A percentile compares a stretch with the other conserved stretches of the same genome.
phyloP scores from a whole-genome alignment of 2,888 invertebrate genomes.

The Zootermopsis nevadensis region DNA sequence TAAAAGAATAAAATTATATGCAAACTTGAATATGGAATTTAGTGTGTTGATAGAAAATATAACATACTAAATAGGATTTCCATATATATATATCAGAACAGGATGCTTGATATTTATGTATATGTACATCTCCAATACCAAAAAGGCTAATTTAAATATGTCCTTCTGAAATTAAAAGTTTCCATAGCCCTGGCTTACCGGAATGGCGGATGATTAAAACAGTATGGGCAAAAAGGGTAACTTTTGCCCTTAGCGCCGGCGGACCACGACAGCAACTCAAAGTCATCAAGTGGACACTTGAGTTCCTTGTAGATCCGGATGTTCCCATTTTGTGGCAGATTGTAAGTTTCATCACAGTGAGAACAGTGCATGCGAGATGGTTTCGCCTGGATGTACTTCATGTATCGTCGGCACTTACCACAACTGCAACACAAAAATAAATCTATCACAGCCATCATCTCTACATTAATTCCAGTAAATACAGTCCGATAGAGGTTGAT shows the following conservation, averaged over 20 bases:
- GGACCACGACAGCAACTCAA: slow-evolving; percentile 94
- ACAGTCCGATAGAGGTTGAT: too few species aligned
- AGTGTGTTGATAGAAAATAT: too few species aligned
- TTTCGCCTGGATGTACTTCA: slow-evolving; percentile 96
- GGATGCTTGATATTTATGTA: too few species aligned
- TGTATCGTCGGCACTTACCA: slow-evolving; percentile 93
- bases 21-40: too few species aligned
- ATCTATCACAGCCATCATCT: too few species aligned
- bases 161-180: too few species aligned
- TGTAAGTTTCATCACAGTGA: slow-evolving; percentile 96
- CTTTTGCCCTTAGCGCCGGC: slow-evolving; percentile 96
- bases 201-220: slow-evolving; percentile 98
- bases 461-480: too few species aligned
- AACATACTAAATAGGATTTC: too few species aligned
- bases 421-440: slow-evolving; percentile 62
- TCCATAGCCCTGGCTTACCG: slow-evolving; percentile 65
- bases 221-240: slow-evolving; percentile 97
- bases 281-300: slow-evolving; percentile 97
- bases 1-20: too few species aligned
- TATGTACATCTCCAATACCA: too few species aligned
- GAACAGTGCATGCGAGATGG: slow-evolving; percentile 95
- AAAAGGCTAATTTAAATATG: too few species aligned
- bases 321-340: slow-evolving; percentile 91
- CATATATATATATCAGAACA: too few species aligned
- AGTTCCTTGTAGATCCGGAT: slow-evolving; percentile 94